Evolutionary conservation across 2,797 vertebrate genomes (phyloP).

Genomic region (Siniperca scherzeri): DNA sequence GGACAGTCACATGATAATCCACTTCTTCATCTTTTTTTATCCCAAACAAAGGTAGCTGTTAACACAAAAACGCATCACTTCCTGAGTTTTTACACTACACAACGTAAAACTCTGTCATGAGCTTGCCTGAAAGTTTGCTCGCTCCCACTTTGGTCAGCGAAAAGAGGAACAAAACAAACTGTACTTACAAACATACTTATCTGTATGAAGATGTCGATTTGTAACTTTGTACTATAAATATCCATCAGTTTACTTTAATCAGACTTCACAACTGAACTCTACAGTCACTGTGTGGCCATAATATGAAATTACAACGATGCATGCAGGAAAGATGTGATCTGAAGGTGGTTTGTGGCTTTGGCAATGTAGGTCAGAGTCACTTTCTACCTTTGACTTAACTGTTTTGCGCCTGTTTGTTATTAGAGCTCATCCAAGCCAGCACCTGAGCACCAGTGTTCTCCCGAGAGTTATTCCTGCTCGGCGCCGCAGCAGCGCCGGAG

Average conservation of each 20-base stretch:
- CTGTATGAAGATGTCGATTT: not conserved
- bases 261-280: not conserved
- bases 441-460: constrained; percentile 32
- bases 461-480: not conserved
- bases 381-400: constrained; percentile 64
- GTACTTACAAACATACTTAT: no score
- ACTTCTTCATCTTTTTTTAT: not conserved
- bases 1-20: not conserved
- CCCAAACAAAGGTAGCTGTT: constrained; percentile 4
- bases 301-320: constrained; percentile 30
- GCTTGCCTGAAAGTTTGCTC: not conserved
- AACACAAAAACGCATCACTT: not conserved
- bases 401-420: constrained; percentile 70
- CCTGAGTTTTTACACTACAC: not conserved
- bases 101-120: not conserved
- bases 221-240: not conserved
- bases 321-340: constrained; percentile 35
- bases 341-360: constrained; percentile 72
- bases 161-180: not conserved
- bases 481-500: not conserved
- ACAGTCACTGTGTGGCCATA: constrained; percentile 11
- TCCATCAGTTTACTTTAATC: not conserved
- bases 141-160: not conserved
- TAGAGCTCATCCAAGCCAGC: constrained; percentile 43
- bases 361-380: constrained; percentile 80